Conservation (phyloP, 2,113 vertebrate species). For the Melanerpes aurifrons region DNA sequence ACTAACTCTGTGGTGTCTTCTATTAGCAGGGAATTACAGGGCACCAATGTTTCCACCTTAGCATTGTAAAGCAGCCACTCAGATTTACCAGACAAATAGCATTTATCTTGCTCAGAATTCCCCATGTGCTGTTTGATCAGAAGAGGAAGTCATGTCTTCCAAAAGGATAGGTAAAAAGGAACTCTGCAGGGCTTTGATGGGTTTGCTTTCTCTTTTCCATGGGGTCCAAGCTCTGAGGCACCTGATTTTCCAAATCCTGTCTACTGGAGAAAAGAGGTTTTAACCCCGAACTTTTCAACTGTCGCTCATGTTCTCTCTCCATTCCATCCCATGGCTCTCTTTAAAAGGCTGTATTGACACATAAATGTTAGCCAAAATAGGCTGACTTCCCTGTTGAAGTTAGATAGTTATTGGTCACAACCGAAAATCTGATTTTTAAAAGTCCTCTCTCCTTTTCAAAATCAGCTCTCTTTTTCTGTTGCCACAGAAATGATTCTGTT, state of each 20-base stretch:
- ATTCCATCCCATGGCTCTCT: neutral
- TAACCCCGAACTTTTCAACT: neutral
- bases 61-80: neutral
- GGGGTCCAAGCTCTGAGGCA: neutral
- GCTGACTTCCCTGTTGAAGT: neutral
- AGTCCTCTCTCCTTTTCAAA: neutral
- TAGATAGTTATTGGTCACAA: neutral
- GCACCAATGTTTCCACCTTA: neutral
- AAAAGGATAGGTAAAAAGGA: neutral
- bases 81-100: conserved; percentile 10
- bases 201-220: neutral
- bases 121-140: neutral
- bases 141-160: neutral
- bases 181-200: neutral
- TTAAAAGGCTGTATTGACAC: neutral
- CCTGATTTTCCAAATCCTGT: neutral
- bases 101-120: neutral
- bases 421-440: neutral
- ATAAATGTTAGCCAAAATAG: neutral
- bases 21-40: conserved; percentile 16
- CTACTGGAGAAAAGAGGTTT: neutral
- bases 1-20: neutral
- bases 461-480: neutral
- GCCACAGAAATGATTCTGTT: conserved; percentile 31
- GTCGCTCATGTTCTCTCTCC: neutral